Evolutionary conservation across 2,888 invertebrate genomes (phyloP), one percentile per base, ranked within the genome.

Genomic region (Aethes cnicana): DNA sequence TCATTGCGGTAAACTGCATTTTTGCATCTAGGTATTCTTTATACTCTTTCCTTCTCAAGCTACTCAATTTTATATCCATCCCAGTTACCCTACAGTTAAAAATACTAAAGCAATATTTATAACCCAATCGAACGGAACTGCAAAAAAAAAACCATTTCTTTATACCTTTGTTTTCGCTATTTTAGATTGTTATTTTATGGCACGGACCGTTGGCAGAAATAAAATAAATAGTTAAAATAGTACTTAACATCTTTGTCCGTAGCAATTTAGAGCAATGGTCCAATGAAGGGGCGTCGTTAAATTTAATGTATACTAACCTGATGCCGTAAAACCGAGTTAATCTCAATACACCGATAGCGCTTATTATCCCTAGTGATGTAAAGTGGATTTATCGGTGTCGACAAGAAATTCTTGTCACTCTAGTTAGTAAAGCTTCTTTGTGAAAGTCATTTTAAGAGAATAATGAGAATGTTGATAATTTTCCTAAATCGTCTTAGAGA

Each of bases 321-420:
- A 63, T 74, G 82, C 83, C 74, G 84, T 89, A 89, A 88, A 88
- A 76, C 69, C 79, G 72, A 78, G 84, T 88, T 88, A 89, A 89
- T 89, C 88, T 88, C 85, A 86, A 89, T 89, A 88, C 87, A 83
- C 81, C 84, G 83, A 88, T 87, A 82, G 86, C 76, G 77, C 80
- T 85, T 87, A 87, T 86, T 84, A 83, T 76, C 56, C 63, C 18
- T 74, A 86, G 84, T 66, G 83, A 63, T 69, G 83, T 56, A 4
- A 52, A 12, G 16, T 33, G 2, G 4, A 7, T 37, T 17, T 33
- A 21, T 30, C 39, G 44, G 46, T 47, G 46, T 52, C 46, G 28
- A 39, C 32, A 11, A 33, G 37, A 44, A n/a, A n/a, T n/a, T n/a
- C n/a, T n/a, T n/a, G n/a, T n/a, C n/a, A n/a, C n/a, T n/a, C n/a